Base-by-base conservation (phyloP, 2,888 invertebrate genomes). In the Drosophila parthenogenetica region DNA sequence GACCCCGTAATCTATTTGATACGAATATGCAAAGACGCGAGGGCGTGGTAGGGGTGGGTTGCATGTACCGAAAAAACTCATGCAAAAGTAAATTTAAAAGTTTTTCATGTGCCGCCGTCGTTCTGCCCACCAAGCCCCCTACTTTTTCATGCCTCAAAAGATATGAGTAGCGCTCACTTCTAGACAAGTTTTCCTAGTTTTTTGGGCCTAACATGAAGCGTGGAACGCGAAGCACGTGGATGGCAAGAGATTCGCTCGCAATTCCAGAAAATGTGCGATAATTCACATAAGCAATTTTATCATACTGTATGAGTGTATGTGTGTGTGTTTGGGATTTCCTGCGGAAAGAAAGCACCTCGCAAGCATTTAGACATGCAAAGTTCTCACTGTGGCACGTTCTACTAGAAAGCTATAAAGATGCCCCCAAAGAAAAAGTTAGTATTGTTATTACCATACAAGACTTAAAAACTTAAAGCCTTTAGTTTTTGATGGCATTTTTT, bases 71-170 rank as follows among this genome's bases (percentile, higher is more conserved):
- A 78, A 71, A 73, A 87, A 85, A 85, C 86, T 89, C 85, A 81
- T 87, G 88, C 88, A 87, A 85, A 85, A 85, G 89, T 85, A 85
- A 85, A 85, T 85, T 85, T 85, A 87, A 85, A 85, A 85, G 82
- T 85, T 85, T 85, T 75, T 75, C 65, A 69, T 69, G 68, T 62
- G 77, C 70, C 62, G 61, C 77, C 65, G 69, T 73, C 72, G 58
- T 62, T 67, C 61, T 48, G 32, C 10, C 42, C 14, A 10, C 32
- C 16, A 35, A 35, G 13, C 35, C 22, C 10, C 16, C 32, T 14
- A 10, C 10, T 17, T 32, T 10, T 3, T 29, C 8, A 16, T 40
- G 60, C 46, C 65, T 50, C 58, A 54, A 65, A 53, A 82, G 69
- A 79, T 84, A 89, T 89, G 85, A 87, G 85, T 79, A 71, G 82